A percentile compares a stretch with the other conserved stretches of the same genome.
Evolutionary conservation across 2,113 vertebrate species (phyloP).

Genomic region (Neopipo cinnamomea): DNA sequence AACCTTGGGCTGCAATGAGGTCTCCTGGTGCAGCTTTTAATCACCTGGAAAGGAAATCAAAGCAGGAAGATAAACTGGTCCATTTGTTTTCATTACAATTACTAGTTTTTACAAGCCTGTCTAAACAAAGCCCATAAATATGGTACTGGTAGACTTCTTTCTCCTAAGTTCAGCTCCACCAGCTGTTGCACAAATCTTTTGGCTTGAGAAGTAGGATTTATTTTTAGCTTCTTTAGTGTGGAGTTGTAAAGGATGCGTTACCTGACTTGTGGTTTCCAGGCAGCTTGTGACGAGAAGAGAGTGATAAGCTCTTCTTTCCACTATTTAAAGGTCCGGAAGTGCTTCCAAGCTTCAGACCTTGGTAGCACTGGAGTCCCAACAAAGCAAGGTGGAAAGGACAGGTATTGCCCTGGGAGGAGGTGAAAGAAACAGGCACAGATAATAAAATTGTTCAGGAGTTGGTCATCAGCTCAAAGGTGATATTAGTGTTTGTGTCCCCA

Average conservation of each 20-base stretch:
- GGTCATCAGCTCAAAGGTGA: not conserved
- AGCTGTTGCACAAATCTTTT: slow-evolving; percentile 24
- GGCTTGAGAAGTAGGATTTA: not conserved
- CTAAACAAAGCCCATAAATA: slow-evolving; percentile 44
- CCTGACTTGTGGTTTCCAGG: not conserved
- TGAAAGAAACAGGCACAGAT: not conserved
- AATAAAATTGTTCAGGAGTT: not conserved
- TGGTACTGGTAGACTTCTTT: not conserved
- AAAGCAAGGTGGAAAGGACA: not conserved
- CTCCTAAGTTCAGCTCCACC: not conserved
- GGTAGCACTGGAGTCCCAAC: not conserved
- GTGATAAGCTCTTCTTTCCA: not conserved
- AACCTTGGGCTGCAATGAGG: not conserved
- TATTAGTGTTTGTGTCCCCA: fast-evolving
- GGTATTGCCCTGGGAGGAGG: not conserved
- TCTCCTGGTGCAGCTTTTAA: slow-evolving; percentile 9
- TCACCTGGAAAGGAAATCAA: slow-evolving; percentile 51
- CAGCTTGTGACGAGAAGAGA: not conserved
- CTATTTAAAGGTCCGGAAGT: not conserved
- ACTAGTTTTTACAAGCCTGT: slow-evolving; percentile 43
- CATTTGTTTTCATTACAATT: slow-evolving; percentile 63
- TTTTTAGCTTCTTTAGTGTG: not conserved
- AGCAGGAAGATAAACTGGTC: slow-evolving; percentile 16
- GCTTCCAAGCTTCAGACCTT: not conserved
- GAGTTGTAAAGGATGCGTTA: not conserved